These are phyloP conservation scores for Galleria mellonella DNA, from an alignment of 1,140 invertebrate genomes.

Conservation along the genomic window DNA sequence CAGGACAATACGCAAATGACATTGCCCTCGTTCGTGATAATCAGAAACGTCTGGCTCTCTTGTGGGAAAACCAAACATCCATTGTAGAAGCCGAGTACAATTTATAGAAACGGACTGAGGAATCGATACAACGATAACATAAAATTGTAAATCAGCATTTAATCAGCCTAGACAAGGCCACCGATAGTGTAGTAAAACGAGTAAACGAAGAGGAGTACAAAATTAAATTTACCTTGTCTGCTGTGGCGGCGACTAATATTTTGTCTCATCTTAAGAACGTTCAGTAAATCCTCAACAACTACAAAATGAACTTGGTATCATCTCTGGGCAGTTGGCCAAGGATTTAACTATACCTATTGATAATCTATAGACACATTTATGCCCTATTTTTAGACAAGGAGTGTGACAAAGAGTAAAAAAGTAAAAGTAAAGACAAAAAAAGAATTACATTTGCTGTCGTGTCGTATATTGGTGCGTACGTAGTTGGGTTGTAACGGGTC, in stretches of 20 bases:
- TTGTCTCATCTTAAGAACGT: constrained; percentile 2
- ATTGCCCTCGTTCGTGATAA: constrained; percentile 15
- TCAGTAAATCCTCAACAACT: constrained; percentile 4
- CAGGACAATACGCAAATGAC: constrained; percentile 26
- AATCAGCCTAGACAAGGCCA: not conserved
- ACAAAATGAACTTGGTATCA: not conserved
- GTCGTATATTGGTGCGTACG: too few species aligned
- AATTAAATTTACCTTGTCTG: not conserved
- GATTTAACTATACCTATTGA: not conserved
- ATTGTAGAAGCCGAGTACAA: constrained; percentile 21
- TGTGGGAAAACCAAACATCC: constrained; percentile 25
- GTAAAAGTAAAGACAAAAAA: too few species aligned
- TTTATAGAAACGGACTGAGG: constrained; percentile 15
- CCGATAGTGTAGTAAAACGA: not conserved
- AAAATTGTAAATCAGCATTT: constrained; percentile 16
- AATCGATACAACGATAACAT: constrained; percentile 18
- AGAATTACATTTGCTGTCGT: too few species aligned
- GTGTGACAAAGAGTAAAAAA: constrained; percentile 7
- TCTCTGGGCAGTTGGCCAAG: not conserved
- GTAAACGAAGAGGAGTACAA: not conserved
- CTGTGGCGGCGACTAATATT: not conserved
- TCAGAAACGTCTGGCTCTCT: constrained; percentile 14
- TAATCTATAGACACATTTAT: constrained; percentile 5
- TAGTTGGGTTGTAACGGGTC: too few species aligned
- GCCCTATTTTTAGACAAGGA: constrained; percentile 10